Percentiles rank a stretch among this genome's conserved stretches.
Conservation (phyloP, 2,113 vertebrate species). For the Fulica atra region DNA sequence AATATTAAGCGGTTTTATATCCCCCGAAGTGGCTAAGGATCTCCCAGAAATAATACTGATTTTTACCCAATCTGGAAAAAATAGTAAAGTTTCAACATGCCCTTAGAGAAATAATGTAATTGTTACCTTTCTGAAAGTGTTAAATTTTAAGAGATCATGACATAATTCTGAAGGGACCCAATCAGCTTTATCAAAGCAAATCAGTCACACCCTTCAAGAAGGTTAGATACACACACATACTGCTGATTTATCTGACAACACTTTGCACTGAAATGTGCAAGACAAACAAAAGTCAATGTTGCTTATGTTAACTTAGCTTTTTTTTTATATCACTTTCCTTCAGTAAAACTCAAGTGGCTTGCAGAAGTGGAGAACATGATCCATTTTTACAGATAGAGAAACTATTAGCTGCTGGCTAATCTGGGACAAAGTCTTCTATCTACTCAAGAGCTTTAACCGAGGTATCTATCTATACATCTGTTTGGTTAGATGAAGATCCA, state of each 20-base stretch:
- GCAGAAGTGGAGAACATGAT: background rate
- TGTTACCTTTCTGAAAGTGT: background rate
- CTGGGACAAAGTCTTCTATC: background rate
- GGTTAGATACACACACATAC: background rate
- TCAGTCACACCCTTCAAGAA: background rate
- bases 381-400: background rate
- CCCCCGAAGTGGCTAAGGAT: background rate
- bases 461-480: background rate
- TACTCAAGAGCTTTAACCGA: background rate
- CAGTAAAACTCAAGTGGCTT: background rate
- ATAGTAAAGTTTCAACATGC: background rate
- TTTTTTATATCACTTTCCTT: background rate
- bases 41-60: background rate
- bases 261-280: background rate
- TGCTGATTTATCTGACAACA: background rate
- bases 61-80: background rate
- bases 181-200: background rate
- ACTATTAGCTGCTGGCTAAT: background rate
- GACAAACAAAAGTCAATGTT: background rate
- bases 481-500: background rate
- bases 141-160: background rate
- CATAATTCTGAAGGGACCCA: background rate
- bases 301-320: background rate
- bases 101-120: background rate
- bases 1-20: background rate